Evolutionary conservation across 2,888 invertebrate species (phyloP), one percentile per base, ranked within the genome.

Genomic region (Campaea margaritaria): DNA sequence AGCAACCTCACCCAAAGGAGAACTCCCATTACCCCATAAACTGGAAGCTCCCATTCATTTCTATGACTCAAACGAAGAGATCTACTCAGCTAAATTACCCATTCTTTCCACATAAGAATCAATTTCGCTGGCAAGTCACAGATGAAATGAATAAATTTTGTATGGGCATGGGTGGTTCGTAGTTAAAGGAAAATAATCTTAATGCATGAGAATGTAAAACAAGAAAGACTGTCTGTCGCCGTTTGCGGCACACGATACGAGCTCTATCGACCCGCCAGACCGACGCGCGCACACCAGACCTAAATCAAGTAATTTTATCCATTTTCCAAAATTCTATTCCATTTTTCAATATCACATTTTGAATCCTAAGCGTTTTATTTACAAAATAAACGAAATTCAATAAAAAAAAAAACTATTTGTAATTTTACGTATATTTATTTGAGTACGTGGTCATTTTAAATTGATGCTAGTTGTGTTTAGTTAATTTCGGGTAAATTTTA

Each of bases 161-260:
- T 76, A 76, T 68, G 46, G 56, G 51, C 34, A 54, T 41, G 47
- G 31, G 34, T 54, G 46, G 59, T 62, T 68, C 68, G 67, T 74
- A 51, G 60, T 61, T 56, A 81, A 74, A 69, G 76, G 74, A 79
- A 82, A 78, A 75, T 76, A 73, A 75, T 78, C 82, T 73, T 78
- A 78, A 75, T 72, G 77, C 73, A 61, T 71, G 70, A 79, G 82
- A 85, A 83, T 83, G 83, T 87, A 82, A 82, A 86, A 86, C 85
- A 88, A 86, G 89, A 89, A 88, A 87, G 89, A 89, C 90, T 81
- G 88, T 88, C 87, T 86, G 91, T 86, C 91, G 90, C 89, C 88
- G 83, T 79, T 83, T 78, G 76, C 76, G 38, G 79, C 80, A 81
- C 81, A 82, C 78, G 84, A 81, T 81, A 82, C 77, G 65, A 56